These are phyloP conservation scores for Raja brachyura DNA, from an alignment of 2,113 vertebrate genomes.

Conservation along the genomic window DNA sequence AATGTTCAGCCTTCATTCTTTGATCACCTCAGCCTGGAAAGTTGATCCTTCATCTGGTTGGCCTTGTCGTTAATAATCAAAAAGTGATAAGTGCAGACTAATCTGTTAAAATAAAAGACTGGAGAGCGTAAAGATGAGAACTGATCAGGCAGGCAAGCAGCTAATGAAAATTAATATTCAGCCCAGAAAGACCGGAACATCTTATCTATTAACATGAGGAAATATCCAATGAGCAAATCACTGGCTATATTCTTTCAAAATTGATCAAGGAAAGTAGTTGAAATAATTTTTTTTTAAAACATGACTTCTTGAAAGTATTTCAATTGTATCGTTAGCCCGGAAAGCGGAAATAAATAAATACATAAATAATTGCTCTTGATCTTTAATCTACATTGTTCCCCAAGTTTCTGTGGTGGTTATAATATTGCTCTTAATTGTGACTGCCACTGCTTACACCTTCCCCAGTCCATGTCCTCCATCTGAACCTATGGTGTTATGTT, in stretches of 20 bases:
- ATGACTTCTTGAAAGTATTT: not conserved
- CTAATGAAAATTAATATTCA: too few species aligned
- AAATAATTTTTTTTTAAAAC: not conserved
- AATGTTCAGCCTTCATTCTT: not conserved
- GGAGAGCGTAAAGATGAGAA: too few species aligned
- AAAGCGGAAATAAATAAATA: too few species aligned
- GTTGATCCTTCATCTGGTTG: not conserved
- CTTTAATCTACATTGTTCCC: not conserved
- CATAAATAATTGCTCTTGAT: not conserved
- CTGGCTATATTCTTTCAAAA: not conserved
- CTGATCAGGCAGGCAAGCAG: too few species aligned
- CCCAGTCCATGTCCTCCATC: not conserved
- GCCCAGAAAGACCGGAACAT: not conserved
- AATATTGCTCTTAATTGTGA: not conserved
- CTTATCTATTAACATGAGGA: not conserved
- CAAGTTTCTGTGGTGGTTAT: not conserved
- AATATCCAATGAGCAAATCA: not conserved
- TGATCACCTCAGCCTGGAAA: not conserved
- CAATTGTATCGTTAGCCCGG: not conserved
- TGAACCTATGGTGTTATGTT: not conserved
- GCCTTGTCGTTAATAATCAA: not conserved
- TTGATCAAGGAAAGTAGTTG: not conserved
- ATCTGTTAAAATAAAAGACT: too few species aligned
- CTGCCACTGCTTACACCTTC: not conserved
- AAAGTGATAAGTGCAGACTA: not conserved